Conservation (phyloP, 1,140 invertebrate genomes). For the Caenorhabditis remanei region DNA sequence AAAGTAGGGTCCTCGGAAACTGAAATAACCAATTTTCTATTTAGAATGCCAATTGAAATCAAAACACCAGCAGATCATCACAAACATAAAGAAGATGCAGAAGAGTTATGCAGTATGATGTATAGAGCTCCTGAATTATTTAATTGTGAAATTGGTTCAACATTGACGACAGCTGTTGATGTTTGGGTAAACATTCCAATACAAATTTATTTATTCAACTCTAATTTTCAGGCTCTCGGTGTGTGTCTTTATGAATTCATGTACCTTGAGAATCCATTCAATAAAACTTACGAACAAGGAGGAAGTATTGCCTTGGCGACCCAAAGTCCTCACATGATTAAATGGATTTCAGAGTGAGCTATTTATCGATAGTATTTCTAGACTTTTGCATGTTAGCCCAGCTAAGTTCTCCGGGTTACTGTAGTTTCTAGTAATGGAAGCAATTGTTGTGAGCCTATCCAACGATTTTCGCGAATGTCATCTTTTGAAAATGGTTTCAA, state of each 20-base stretch:
- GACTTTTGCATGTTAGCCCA: background rate
- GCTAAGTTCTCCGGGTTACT: too few species aligned
- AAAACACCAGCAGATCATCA: slow-evolving; percentile 43
- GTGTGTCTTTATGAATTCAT: slow-evolving; percentile 88
- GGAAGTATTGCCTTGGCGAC: slow-evolving; percentile 89
- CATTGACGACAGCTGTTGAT: slow-evolving; percentile 88
- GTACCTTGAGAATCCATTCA: slow-evolving; percentile 89
- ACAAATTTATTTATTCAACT: background rate
- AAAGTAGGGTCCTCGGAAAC: background rate
- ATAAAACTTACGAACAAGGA: slow-evolving; percentile 87
- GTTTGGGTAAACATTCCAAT: slow-evolving; percentile 84
- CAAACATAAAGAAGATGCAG: slow-evolving; percentile 85
- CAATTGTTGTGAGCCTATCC: too few species aligned
- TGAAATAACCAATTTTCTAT: background rate
- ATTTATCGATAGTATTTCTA: background rate
- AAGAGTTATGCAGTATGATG: slow-evolving; percentile 88
- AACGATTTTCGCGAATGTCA: too few species aligned
- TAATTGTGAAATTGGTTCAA: slow-evolving; percentile 86
- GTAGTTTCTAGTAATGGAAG: too few species aligned
- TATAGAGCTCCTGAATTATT: slow-evolving; percentile 90
- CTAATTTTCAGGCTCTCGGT: slow-evolving; percentile 84
- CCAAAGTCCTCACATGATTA: slow-evolving; percentile 59
- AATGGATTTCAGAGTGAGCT: slow-evolving; percentile 21
- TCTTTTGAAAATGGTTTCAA: too few species aligned
- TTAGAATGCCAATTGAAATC: slow-evolving; percentile 56